Base-by-base conservation (phyloP, 1,140 invertebrate genomes). In the Drosophila ananassae region DNA sequence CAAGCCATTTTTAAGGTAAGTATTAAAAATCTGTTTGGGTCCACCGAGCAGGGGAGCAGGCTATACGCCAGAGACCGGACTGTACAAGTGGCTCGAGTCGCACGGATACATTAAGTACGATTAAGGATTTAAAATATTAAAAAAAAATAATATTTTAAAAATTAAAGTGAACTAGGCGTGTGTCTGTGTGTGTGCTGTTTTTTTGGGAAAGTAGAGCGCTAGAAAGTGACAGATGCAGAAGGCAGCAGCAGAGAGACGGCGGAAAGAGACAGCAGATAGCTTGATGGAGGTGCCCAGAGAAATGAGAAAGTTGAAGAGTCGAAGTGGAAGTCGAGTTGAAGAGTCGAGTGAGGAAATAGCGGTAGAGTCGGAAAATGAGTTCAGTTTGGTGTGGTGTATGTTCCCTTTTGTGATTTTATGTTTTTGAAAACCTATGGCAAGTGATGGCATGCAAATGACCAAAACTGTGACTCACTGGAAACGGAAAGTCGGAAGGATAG, bases 401-500 rank as follows among this genome's bases (percentile, higher is more conserved):
- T 47, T 47, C 44, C 44, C 17, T 47, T 47, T 22, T 47, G 48
- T 76, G 50, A 37, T 37, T 37, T 37, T 37, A 37, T 54, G 48
- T 75, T 46, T 57, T 53, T 64, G 52, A 57, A 87, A 73, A 85
- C 83, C 89, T 91, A 91, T 91, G 90, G 90, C 90, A 91, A 91
- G 90, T 91, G 83, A 91, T 91, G 90, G 90, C 90, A 78, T 77
- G 71, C 66, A 41, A 68, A 73, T 74, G 76, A 87, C 78, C 85
- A 90, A 84, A 90, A 91, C 90, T 89, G 76, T 82, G 75, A 85
- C 89, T 85, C 78, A 62, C 13, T 28, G 24, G 47, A 57, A 47
- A 28, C 3, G 32, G 46, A 60, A 41, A 47, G 13, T n/a, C 10
- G 34, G 4, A 66, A 41, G 52, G 28, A 79, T 28, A 78, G 54